Conservation (phyloP, 64 coral and sea anemone genomes). For the Montipora foliosa region DNA sequence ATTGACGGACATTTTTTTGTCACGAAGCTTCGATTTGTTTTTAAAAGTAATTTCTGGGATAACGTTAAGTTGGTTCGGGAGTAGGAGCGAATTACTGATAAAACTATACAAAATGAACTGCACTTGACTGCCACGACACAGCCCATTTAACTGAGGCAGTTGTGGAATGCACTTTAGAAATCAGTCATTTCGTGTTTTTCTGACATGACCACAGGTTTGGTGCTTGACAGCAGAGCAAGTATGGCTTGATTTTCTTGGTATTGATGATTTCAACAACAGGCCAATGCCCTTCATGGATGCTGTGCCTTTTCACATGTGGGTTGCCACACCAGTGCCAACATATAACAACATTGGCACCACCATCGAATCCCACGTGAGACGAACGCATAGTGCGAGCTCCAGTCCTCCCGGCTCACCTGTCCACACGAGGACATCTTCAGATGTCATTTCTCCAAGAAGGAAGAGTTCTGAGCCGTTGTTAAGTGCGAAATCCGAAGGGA, state of each 20-base stretch:
- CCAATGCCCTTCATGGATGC: conserved; percentile 93
- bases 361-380: neutral
- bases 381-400: neutral
- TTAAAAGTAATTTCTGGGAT: too few species aligned
- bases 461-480: conserved; percentile 5
- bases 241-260: conserved; percentile 92
- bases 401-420: neutral
- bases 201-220: conserved; percentile 75
- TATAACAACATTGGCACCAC: neutral
- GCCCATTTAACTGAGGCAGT: too few species aligned
- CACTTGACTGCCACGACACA: too few species aligned
- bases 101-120: too few species aligned
- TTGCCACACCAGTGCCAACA: conserved; percentile 74
- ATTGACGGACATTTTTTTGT: too few species aligned
- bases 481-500: neutral
- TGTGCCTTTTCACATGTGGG: conserved; percentile 83
- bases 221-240: conserved; percentile 82
- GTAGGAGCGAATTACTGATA: too few species aligned
- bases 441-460: neutral
- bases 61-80: too few species aligned
- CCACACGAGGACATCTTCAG: neutral
- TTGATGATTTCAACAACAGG: conserved; percentile 70
- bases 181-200: neutral
- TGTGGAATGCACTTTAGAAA: neutral
- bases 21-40: too few species aligned